Evolutionary conservation across 2,797 vertebrate genomes (phyloP).

Genomic region (Oreonectes daqikongensis): DNA sequence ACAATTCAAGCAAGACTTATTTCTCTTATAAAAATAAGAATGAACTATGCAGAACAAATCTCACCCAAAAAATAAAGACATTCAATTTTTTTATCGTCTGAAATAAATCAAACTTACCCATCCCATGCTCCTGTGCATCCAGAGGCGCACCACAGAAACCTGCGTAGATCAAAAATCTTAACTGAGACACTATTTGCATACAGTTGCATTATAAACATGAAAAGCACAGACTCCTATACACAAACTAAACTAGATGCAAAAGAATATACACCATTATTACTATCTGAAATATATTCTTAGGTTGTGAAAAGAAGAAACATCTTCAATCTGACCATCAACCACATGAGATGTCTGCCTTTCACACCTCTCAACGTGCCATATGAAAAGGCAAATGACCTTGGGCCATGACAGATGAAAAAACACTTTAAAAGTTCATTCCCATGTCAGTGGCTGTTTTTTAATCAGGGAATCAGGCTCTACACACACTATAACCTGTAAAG

Average conservation of each 20-base stretch:
- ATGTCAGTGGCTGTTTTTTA: conserved; percentile 13
- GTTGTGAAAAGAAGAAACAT: neutral
- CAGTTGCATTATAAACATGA: neutral
- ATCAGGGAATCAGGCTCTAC: neutral
- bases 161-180: neutral
- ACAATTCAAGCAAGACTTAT: no score
- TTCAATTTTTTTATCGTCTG: neutral
- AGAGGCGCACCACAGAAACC: conserved; percentile 28
- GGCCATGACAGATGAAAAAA: neutral
- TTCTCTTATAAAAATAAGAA: no score
- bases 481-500: neutral
- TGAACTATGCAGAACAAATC: neutral
- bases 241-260: neutral
- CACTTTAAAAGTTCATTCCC: neutral
- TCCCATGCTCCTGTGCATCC: conserved; percentile 18
- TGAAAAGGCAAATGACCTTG: conserved; percentile 33
- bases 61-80: neutral
- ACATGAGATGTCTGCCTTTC: neutral
- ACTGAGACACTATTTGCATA: neutral
- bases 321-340: neutral
- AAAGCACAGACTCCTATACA: neutral
- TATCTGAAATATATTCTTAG: no score
- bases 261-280: neutral
- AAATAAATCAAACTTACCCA: conserved; percentile 29
- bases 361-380: conserved; percentile 1